phyloP scores from a whole-genome alignment of 2,113 vertebrate species.

The Dasypus novemcinctus region DNA sequence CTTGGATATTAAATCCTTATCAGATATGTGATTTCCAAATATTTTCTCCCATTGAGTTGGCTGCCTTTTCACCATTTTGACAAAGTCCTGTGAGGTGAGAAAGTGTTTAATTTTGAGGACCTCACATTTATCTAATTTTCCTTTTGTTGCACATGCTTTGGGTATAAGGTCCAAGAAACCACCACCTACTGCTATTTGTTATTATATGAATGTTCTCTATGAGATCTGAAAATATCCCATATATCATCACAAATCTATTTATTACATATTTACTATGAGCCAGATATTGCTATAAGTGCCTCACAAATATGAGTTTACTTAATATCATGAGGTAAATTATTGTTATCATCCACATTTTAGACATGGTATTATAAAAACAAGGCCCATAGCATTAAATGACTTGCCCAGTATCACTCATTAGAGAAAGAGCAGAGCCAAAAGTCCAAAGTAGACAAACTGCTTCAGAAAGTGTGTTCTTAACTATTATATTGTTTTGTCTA shows the following conservation, averaged over 20 bases:
- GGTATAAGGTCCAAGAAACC: no score
- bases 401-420: neutral
- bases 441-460: neutral
- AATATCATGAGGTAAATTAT: neutral
- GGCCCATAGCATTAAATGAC: neutral
- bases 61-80: no score
- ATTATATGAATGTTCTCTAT: no score
- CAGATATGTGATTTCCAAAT: no score
- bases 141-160: no score
- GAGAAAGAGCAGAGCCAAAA: neutral
- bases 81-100: no score
- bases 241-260: neutral
- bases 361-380: neutral
- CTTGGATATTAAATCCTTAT: no score
- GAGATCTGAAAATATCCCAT: neutral
- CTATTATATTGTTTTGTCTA: neutral
- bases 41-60: no score
- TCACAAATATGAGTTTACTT: neutral
- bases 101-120: no score
- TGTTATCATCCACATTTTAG: neutral
- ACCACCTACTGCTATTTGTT: accelerated
- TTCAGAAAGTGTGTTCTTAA: neutral
- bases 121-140: no score
- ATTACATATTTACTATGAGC: neutral
- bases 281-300: neutral